A percentile compares a stretch with the other conserved stretches of the same genome.
phyloP scores from a whole-genome alignment of 1,140 invertebrate genomes.

The Gonioctena quinquepunctata region DNA sequence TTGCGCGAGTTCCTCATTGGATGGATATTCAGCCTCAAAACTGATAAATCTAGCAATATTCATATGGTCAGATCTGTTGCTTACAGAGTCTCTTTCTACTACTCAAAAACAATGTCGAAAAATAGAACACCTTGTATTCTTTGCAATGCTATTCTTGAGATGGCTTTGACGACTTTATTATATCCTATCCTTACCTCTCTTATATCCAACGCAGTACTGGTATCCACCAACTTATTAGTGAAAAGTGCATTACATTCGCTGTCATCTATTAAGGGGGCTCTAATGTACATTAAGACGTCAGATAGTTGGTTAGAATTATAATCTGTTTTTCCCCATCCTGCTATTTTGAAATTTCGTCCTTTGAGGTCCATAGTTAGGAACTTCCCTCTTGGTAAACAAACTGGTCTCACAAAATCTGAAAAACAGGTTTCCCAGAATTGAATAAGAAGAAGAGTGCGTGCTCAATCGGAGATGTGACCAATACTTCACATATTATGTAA shows the following conservation, averaged over 20 bases:
- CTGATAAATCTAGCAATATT: too few species aligned
- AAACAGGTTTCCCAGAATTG: background rate
- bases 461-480: too few species aligned
- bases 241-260: slow-evolving; percentile 20
- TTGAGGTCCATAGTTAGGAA: slow-evolving; percentile 31
- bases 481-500: too few species aligned
- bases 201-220: slow-evolving; percentile 13
- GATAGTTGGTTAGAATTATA: background rate
- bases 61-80: too few species aligned
- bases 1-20: too few species aligned
- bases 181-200: background rate
- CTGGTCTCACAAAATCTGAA: slow-evolving; percentile 32
- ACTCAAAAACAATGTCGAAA: too few species aligned
- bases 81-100: too few species aligned
- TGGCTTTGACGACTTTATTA: background rate
- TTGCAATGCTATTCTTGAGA: too few species aligned
- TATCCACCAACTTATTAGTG: background rate
- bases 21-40: too few species aligned
- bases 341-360: slow-evolving; percentile 16
- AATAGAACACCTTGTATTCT: too few species aligned
- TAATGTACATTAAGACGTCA: slow-evolving; percentile 28
- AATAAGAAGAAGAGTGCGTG: too few species aligned
- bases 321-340: slow-evolving; percentile 32
- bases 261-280: slow-evolving; percentile 22
- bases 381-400: slow-evolving; percentile 29